Percentiles rank a stretch among this genome's conserved stretches.
phyloP scores from a whole-genome alignment of 2,888 invertebrate species.

The Hipparchia semele region DNA sequence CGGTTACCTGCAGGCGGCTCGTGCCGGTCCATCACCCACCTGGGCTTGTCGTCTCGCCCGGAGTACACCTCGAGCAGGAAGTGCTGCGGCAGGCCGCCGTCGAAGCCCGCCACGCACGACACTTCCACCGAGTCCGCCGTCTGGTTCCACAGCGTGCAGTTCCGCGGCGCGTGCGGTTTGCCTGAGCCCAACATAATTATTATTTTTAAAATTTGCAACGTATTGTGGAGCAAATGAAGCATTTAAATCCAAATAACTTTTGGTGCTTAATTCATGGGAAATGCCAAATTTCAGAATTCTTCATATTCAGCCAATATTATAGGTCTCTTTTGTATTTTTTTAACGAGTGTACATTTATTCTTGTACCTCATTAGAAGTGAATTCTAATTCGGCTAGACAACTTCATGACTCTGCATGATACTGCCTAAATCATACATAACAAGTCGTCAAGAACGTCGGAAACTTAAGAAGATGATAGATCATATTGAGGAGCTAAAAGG shows the following conservation, averaged over 20 bases:
- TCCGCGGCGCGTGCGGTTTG: conserved; percentile 91
- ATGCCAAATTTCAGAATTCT: too few species aligned
- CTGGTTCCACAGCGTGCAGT: conserved; percentile 93
- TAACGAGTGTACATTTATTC: too few species aligned
- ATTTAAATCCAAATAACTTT: not conserved
- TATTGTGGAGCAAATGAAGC: not conserved
- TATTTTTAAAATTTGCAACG: not conserved
- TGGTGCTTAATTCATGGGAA: not conserved
- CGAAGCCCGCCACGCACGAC: conserved; percentile 92
- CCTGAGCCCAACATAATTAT: conserved; percentile 74
- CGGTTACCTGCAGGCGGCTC: too few species aligned
- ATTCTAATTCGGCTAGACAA: too few species aligned
- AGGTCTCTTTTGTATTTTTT: not conserved
- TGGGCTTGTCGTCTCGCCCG: too few species aligned
- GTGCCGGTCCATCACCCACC: too few species aligned
- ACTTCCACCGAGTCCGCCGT: conserved; percentile 92
- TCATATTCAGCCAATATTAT: too few species aligned
- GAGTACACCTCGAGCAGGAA: too few species aligned
- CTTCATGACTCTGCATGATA: too few species aligned
- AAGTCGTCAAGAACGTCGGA: too few species aligned
- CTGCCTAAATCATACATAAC: too few species aligned
- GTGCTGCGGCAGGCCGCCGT: conserved; percentile 84
- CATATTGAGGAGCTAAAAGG: not conserved
- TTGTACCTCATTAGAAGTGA: too few species aligned
- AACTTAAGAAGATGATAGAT: not conserved